Conservation (phyloP, 2,113 vertebrate species). For the Saimiri boliviensis region DNA sequence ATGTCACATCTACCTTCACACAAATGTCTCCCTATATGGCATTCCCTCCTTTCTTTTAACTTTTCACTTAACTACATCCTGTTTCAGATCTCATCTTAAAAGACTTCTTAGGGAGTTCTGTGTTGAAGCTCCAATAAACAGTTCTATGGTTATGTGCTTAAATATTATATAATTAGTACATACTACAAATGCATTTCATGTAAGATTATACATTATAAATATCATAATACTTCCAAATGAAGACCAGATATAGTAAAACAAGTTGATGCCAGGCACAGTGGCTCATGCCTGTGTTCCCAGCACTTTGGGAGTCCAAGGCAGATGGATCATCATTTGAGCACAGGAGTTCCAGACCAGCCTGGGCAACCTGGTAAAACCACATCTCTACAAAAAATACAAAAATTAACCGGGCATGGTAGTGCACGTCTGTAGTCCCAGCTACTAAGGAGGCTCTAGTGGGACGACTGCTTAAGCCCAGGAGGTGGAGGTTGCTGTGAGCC, state of each 20-base stretch:
- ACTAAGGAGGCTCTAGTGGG: too few relatives aligned
- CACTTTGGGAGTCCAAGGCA: too few relatives aligned
- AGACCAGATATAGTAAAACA: neutral
- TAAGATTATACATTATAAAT: neutral
- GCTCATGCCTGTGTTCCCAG: too few relatives aligned
- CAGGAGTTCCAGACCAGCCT: too few relatives aligned
- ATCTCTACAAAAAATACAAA: too few relatives aligned
- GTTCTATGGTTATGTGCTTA: neutral
- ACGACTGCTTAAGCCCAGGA: too few relatives aligned
- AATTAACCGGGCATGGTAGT: too few relatives aligned
- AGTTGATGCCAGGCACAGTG: neutral
- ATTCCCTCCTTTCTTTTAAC: neutral
- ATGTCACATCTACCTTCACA: neutral
- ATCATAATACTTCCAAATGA: neutral
- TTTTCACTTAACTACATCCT: neutral
- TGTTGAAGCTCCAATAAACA: neutral
- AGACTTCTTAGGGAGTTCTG: neutral
- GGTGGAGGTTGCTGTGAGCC: too few relatives aligned
- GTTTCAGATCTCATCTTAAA: neutral
- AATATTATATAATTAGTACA: neutral
- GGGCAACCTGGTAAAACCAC: too few relatives aligned
- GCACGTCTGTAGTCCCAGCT: too few relatives aligned
- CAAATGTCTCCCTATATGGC: neutral
- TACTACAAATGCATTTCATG: neutral
- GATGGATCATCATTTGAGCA: too few relatives aligned